Base-by-base conservation (phyloP, 1,140 invertebrate genomes). In the Panulirus ornatus region DNA sequence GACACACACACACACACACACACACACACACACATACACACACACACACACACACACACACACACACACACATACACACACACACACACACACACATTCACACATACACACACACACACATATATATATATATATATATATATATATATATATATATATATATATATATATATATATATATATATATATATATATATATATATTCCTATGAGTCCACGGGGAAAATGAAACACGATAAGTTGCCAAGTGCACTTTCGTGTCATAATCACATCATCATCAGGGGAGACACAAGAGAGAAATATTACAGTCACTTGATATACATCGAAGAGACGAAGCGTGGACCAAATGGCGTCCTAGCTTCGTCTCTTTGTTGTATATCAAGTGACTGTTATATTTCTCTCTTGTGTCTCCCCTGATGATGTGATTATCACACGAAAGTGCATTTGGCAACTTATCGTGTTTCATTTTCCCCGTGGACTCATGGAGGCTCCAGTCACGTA, bases 21-120 rank as follows among this genome's bases (percentile, higher is more conserved):
- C 34, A 76, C 34, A 76, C 9, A 40, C 34, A 76, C 34, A 38
- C 9, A 40, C n/a, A 40, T 76, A 40, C n/a, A 76, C 34, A 38
- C 30, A 36, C 5, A 40, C 73, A 36, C 30, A 38, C 30, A 40
- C 30, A 34, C 73, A 38, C 38, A 76, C 73, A 76, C 30, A 38
- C 73, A 76, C 73, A 76, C 73, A 76, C 73, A 76, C 73, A 76
- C 73, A 76, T 30, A 76, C 73, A 76, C 73, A 76, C 73, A 76
- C 73, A 76, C 73, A 76, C 73, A 76, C 73, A 76, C 73, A 76
- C 73, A 76, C 73, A 76, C 73, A 36, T 34, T 27, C 73, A 76
- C 30, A 36, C 38, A 36, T 30, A 76, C 30, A 34, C 30, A 76
- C 73, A 36, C 22, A 36, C 5, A 76, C 3, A 76, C 30, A 76